A percentile compares a stretch with the other conserved stretches of the same genome.
These are phyloP conservation scores for Ptychoptera albimana DNA, from an alignment of 2,888 invertebrate genomes.

Conservation along the genomic window DNA sequence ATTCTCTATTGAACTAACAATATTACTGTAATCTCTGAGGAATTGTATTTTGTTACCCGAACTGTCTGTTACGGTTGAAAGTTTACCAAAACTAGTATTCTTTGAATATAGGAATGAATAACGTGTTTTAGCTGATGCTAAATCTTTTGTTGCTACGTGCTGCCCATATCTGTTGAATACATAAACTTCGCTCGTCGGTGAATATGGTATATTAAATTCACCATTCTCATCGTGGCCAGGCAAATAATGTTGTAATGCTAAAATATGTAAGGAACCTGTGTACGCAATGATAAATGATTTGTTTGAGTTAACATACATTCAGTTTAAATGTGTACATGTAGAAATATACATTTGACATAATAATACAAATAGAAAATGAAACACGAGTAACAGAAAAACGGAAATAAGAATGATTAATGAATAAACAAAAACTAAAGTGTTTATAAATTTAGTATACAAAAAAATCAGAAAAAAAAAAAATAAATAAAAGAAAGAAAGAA, in stretches of 20 bases:
- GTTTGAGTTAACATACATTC: too few relatives aligned
- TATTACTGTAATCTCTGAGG: constrained; percentile 78
- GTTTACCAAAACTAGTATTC: constrained; percentile 86
- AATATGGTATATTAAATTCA: constrained; percentile 85
- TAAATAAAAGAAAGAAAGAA: too few relatives aligned
- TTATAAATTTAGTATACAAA: too few relatives aligned
- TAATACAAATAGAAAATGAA: too few relatives aligned
- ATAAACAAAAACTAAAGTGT: too few relatives aligned
- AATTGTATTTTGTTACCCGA: constrained; percentile 87
- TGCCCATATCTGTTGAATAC: constrained; percentile 92
- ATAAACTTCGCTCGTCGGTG: constrained; percentile 85
- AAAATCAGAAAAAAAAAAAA: too few relatives aligned
- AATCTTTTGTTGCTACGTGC: constrained; percentile 85
- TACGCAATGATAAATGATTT: constrained; percentile 8
- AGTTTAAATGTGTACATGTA: too few relatives aligned
- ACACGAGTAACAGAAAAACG: too few relatives aligned
- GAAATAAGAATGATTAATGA: too few relatives aligned
- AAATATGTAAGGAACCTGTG: constrained; percentile 60
- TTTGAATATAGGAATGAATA: constrained; percentile 95
- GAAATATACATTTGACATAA: too few relatives aligned
- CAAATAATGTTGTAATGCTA: constrained; percentile 72
- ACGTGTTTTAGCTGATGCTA: constrained; percentile 86
- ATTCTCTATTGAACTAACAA: constrained; percentile 86
- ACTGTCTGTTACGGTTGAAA: constrained; percentile 86
- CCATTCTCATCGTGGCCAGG: constrained; percentile 78